Evolutionary conservation across 2,113 vertebrate genomes (phyloP).

Genomic region (Colius striatus): DNA sequence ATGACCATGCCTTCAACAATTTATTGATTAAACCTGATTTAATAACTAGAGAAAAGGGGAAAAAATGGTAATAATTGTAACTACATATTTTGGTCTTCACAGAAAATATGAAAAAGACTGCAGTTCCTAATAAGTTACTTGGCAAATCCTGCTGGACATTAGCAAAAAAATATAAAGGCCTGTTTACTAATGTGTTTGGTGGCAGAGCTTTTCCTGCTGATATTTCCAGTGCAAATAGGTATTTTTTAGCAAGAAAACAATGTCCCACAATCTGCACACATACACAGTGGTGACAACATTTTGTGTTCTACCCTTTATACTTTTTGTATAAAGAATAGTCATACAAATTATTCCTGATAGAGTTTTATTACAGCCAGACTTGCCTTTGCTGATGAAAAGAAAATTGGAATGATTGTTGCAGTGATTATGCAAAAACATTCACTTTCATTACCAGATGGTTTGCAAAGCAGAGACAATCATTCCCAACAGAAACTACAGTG

Average conservation of each 20-base stretch:
- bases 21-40: background rate
- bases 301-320: background rate
- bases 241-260: background rate
- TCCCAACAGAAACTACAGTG: background rate
- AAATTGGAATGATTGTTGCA: background rate
- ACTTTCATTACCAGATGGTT: background rate
- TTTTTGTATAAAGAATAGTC: background rate
- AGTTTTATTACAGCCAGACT: background rate
- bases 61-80: background rate
- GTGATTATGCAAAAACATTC: background rate
- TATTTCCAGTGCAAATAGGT: background rate
- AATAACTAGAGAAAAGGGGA: background rate
- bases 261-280: background rate
- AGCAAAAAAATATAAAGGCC: background rate
- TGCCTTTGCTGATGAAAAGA: background rate
- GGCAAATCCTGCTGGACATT: background rate
- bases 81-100: background rate
- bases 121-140: background rate
- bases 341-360: background rate
- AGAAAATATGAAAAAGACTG: background rate
- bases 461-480: background rate
- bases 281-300: background rate
- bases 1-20: background rate
- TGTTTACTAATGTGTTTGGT: background rate
- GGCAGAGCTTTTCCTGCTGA: background rate